Conservation (phyloP, 2,888 invertebrate genomes). For the Eupithecia vulgata region DNA sequence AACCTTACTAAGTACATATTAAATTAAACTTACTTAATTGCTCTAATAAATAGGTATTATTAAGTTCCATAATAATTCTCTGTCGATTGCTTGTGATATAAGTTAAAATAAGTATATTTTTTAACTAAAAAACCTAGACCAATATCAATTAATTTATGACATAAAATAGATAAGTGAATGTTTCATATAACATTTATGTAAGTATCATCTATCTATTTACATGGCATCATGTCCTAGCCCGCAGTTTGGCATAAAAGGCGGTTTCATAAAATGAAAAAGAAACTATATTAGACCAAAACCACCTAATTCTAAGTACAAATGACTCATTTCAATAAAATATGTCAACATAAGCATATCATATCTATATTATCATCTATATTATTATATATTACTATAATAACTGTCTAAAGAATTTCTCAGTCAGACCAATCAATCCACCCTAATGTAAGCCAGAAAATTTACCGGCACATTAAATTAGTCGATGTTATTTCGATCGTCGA, state of each 20-base stretch:
- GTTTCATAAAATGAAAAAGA: background rate
- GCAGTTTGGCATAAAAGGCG: constrained; percentile 4
- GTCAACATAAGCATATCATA: background rate
- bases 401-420: background rate
- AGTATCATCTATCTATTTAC: background rate
- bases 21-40: constrained; percentile 4
- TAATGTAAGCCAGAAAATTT: background rate
- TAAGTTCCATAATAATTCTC: constrained; percentile 8
- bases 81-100: constrained; percentile 11
- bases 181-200: background rate
- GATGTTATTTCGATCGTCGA: background rate
- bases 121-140: background rate
- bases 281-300: background rate
- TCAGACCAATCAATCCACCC: background rate
- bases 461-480: background rate
- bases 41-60: constrained; percentile 17
- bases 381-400: background rate
- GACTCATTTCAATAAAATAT: constrained; percentile 3
- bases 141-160: background rate
- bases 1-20: constrained; percentile 8
- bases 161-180: background rate
- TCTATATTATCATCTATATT: no score
- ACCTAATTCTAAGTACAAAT: constrained; percentile 8
- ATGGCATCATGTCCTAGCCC: background rate
- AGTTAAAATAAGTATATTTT: constrained; percentile 3